These are phyloP conservation scores for Trachemys scripta DNA, from an alignment of 2,113 vertebrate species.

Conservation along the genomic window DNA sequence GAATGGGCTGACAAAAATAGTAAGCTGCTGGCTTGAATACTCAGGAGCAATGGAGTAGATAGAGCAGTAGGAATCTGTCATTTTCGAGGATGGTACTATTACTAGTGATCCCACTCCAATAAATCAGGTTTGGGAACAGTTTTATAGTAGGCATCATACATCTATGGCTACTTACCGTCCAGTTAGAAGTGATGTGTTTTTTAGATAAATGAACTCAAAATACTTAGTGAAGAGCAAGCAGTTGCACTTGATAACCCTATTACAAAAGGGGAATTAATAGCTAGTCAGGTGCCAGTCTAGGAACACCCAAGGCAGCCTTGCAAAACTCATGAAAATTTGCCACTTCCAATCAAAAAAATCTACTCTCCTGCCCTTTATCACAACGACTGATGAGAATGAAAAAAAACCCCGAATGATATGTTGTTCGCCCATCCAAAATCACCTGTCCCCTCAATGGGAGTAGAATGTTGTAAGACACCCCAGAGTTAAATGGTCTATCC, in stretches of 20 bases:
- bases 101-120: slow-evolving; percentile 57
- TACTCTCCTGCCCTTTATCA: slow-evolving; percentile 39
- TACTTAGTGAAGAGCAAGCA: slow-evolving; percentile 48
- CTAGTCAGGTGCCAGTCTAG: not conserved
- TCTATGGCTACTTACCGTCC: slow-evolving; percentile 65
- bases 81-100: slow-evolving; percentile 67
- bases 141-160: slow-evolving; percentile 59
- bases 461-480: not conserved
- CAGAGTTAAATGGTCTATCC: not conserved
- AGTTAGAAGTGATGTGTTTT: slow-evolving; percentile 59
- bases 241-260: not conserved
- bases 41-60: slow-evolving; percentile 60
- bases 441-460: slow-evolving; percentile 28
- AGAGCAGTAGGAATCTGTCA: slow-evolving; percentile 41
- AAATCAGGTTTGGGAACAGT: slow-evolving; percentile 69
- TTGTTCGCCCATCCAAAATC: slow-evolving; percentile 39
- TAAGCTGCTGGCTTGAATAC: slow-evolving; percentile 52
- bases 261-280: slow-evolving; percentile 48
- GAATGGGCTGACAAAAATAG: slow-evolving; percentile 74
- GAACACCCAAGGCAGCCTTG: slow-evolving; percentile 27
- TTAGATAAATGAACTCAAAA: slow-evolving; percentile 57
- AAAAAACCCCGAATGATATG: not conserved
- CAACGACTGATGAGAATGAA: slow-evolving; percentile 32
- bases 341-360: slow-evolving; percentile 39
- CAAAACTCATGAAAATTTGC: slow-evolving; percentile 53